Conservation (phyloP, 2,113 vertebrate genomes). For the Cryptotis parvus region DNA sequence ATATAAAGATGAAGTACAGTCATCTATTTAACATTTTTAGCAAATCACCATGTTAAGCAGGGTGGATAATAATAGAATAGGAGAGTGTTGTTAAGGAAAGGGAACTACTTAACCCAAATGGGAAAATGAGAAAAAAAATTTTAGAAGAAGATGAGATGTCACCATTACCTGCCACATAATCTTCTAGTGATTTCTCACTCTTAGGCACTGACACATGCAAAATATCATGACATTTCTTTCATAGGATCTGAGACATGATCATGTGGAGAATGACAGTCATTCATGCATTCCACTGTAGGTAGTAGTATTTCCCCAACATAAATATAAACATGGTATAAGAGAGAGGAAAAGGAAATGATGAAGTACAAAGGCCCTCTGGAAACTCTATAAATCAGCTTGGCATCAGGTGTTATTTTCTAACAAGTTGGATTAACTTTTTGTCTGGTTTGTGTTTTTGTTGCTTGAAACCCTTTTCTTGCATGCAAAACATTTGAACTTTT, state of each 20-base stretch:
- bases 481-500: slow-evolving; percentile 67
- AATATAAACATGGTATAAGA: background rate
- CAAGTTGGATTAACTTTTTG: slow-evolving; percentile 50
- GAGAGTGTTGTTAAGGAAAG: background rate
- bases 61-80: background rate
- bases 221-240: slow-evolving; percentile 32
- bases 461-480: slow-evolving; percentile 53
- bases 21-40: slow-evolving; percentile 29
- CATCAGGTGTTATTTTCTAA: slow-evolving; percentile 55
- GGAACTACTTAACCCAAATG: too few species aligned
- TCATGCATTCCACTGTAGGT: background rate
- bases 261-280: slow-evolving; percentile 19
- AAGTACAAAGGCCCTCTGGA: background rate
- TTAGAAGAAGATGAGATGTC: slow-evolving; percentile 38
- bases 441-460: slow-evolving; percentile 47
- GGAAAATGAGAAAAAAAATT: slow-evolving; percentile 47
- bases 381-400: slow-evolving; percentile 49
- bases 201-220: background rate
- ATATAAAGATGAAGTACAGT: background rate
- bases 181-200: slow-evolving; percentile 16
- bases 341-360: background rate
- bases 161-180: slow-evolving; percentile 37
- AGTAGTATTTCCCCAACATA: slow-evolving; percentile 9
- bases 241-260: background rate
- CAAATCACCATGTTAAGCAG: background rate